Evolutionary conservation across 2,888 invertebrate species (phyloP).

Genomic region (Cantharis nigra): DNA sequence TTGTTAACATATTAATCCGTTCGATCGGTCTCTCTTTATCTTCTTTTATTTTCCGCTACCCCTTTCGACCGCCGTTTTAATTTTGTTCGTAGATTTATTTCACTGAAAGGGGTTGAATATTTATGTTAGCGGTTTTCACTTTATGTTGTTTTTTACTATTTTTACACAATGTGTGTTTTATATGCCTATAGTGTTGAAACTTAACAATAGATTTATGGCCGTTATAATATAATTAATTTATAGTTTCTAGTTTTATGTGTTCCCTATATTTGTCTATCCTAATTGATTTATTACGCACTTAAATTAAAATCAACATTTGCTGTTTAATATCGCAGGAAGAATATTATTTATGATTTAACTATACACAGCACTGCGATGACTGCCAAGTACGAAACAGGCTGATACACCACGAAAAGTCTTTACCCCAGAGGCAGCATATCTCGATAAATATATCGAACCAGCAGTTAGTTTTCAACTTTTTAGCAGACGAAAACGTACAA

Average conservation of each 20-base stretch:
- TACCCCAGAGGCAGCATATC: neutral
- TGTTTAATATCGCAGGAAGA: neutral
- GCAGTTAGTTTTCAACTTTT: no score
- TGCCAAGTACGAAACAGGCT: neutral
- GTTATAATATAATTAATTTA: constrained; percentile 7
- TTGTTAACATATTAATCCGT: constrained; percentile 35
- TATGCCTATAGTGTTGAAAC: constrained; percentile 11
- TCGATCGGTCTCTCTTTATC: constrained; percentile 34
- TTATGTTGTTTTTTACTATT: constrained; percentile 22
- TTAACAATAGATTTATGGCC: constrained; percentile 17
- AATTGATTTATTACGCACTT: neutral
- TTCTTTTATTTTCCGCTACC: constrained; percentile 43
- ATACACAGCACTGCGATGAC: neutral
- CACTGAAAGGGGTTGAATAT: constrained; percentile 44
- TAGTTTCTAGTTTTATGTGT: neutral
- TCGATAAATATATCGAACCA: neutral
- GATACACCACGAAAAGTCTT: neutral
- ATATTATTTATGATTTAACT: neutral
- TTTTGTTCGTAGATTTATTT: constrained; percentile 48
- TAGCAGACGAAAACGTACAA: no score
- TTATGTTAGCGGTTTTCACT: constrained; percentile 41
- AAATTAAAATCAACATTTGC: neutral
- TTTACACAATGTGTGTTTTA: constrained; percentile 24
- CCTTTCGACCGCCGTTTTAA: constrained; percentile 48
- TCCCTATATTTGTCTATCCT: neutral